phyloP scores from a whole-genome alignment of 2,113 vertebrate genomes.

The Dunckerocampus dactyliophorus region DNA sequence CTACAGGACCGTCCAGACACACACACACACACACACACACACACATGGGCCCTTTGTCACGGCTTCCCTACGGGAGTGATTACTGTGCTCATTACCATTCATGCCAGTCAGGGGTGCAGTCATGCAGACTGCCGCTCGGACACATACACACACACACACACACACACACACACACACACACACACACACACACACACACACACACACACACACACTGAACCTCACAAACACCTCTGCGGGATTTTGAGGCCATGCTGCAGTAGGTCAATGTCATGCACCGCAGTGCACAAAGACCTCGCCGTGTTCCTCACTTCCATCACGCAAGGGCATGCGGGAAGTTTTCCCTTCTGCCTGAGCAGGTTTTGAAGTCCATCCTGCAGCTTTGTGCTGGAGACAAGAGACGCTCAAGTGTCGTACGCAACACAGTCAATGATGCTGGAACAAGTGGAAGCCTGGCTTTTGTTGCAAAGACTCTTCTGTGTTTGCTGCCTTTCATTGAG shows the following conservation, averaged over 20 bases:
- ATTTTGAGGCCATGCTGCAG: slow-evolving; percentile 28
- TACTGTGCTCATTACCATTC: slow-evolving; percentile 58
- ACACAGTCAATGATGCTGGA: not conserved
- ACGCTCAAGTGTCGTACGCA: not conserved
- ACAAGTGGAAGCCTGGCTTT: not conserved
- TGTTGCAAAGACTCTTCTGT: not conserved
- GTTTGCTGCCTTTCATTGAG: not conserved
- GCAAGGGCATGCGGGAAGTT: slow-evolving; percentile 7
- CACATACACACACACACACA: slow-evolving; percentile 28
- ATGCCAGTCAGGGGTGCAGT: slow-evolving; percentile 56
- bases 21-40: slow-evolving; percentile 33
- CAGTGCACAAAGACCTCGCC: slow-evolving; percentile 7
- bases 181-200: slow-evolving; percentile 34
- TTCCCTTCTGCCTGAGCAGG: slow-evolving; percentile 6
- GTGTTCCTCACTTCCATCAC: slow-evolving; percentile 11
- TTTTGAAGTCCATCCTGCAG: slow-evolving; percentile 3
- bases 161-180: slow-evolving; percentile 30
- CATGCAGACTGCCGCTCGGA: slow-evolving; percentile 49
- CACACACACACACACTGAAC: slow-evolving; percentile 17
- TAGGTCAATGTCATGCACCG: not conserved
- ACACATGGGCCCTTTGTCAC: slow-evolving; percentile 28
- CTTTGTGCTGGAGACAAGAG: slow-evolving; percentile 4
- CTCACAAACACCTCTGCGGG: slow-evolving; percentile 26
- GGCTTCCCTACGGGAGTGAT: slow-evolving; percentile 36
- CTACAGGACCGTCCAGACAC: slow-evolving; percentile 28